phyloP scores from a whole-genome alignment of 2,888 invertebrate species.

The Ichneumoninae sp. region DNA sequence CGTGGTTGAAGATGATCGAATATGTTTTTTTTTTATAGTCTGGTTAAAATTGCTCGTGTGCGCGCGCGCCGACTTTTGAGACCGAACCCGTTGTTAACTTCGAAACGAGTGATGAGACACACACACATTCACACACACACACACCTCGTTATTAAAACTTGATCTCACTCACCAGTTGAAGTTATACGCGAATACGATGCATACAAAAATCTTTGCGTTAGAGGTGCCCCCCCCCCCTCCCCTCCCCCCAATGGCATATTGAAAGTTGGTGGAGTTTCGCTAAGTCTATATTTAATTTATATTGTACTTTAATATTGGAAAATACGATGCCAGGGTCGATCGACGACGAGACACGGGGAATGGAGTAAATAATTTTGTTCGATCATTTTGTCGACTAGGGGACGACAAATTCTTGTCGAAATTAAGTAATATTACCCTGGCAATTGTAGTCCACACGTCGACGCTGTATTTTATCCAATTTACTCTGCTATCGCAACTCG shows the following conservation, averaged over 20 bases:
- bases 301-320: slow-evolving; percentile 51
- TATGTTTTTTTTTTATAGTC: slow-evolving; percentile 41
- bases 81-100: slow-evolving; percentile 21
- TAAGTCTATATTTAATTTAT: slow-evolving; percentile 64
- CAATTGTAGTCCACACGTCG: slow-evolving; percentile 8
- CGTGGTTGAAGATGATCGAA: slow-evolving; percentile 67
- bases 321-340: slow-evolving; percentile 30
- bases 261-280: slow-evolving; percentile 53
- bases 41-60: slow-evolving; percentile 13
- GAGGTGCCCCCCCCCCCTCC: neutral
- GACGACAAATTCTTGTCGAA: slow-evolving; percentile 41
- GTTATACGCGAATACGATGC: slow-evolving; percentile 48
- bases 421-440: slow-evolving; percentile 11
- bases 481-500: slow-evolving; percentile 2
- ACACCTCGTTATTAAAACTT: slow-evolving; percentile 50
- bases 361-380: slow-evolving; percentile 16
- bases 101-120: slow-evolving; percentile 45
- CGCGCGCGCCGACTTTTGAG: neutral
- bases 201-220: slow-evolving; percentile 48
- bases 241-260: slow-evolving; percentile 34
- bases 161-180: slow-evolving; percentile 61
- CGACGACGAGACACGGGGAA: slow-evolving; percentile 37
- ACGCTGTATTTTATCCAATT: slow-evolving; percentile 18
- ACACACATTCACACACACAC: neutral
- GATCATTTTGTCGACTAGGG: slow-evolving; percentile 32